phyloP scores from a whole-genome alignment of 53 echinoderm and acorn worm species.

The Echinometra lucunter region DNA sequence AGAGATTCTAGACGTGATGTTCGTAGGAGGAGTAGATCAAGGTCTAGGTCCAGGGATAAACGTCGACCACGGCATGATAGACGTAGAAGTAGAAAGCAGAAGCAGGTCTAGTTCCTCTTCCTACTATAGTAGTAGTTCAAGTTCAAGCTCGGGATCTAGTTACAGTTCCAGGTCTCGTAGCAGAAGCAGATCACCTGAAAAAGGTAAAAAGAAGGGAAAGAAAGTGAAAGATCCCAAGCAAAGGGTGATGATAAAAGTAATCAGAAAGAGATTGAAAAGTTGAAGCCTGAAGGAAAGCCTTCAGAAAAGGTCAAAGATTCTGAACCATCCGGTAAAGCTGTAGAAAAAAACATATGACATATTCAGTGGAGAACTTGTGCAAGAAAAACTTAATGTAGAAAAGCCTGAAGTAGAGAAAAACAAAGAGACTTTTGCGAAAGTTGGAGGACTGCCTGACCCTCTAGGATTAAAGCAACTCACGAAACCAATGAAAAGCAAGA shows the following conservation, averaged over 20 bases:
- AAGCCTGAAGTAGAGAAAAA: background rate
- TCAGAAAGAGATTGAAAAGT: background rate
- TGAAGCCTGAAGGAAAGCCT: background rate
- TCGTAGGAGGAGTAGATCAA: conserved; percentile 45
- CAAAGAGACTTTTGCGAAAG: conserved; percentile 59
- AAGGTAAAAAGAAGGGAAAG: conserved; percentile 30
- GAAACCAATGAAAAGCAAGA: conserved; percentile 64
- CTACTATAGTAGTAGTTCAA: conserved; percentile 35
- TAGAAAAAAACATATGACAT: conserved; percentile 46
- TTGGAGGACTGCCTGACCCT: conserved; percentile 63
- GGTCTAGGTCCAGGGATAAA: conserved; percentile 50
- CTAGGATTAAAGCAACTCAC: conserved; percentile 68
- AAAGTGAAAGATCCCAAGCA: background rate
- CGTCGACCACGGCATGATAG: conserved; percentile 7
- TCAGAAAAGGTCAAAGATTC: conserved; percentile 9
- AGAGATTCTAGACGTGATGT: conserved; percentile 40
- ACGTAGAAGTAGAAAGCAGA: conserved; percentile 46
- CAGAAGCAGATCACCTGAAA: conserved; percentile 41
- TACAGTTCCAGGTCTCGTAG: conserved; percentile 57
- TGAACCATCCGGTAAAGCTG: background rate
- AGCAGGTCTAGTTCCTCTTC: conserved; percentile 43
- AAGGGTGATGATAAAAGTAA: conserved; percentile 23
- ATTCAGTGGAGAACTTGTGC: conserved; percentile 30
- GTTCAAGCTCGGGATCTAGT: conserved; percentile 55
- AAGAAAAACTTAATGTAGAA: conserved; percentile 9